Evolutionary conservation across 2,113 vertebrate species (phyloP), one percentile per base, ranked within the genome.

Genomic region (Cryptoleucopteryx plumbea): DNA sequence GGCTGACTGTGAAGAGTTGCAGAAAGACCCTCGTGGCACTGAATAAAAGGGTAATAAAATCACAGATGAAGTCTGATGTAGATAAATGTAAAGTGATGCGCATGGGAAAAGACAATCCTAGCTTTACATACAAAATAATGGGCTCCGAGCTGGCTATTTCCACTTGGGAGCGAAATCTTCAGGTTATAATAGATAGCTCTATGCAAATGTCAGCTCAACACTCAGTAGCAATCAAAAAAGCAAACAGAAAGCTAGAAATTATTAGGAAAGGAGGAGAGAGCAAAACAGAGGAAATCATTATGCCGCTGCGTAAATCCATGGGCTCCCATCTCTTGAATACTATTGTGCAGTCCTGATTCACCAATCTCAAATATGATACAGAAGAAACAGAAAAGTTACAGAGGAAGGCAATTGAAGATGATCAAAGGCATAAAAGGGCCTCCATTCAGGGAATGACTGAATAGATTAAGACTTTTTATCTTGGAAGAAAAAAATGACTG

Each of bases 391-490:
- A 82, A 81, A 86, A 92, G 91, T 83, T 96, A 94, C 66, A 91
- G 91, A 82, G 70, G 74, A 87, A 96, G 43, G 82, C 89, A 96
- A 85, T 68, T 96, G 84, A 93, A 91, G 89, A 91, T 93, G 95
- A 96, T 96, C 93, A 96, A 95, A 95, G 77, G 82, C 68, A 93
- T 85, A 75, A 93, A 96, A 94, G 70, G 68, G 63, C 52, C 65
- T 91, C 89, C 81, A 94, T 96, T 96, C 86, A 85, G 56, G 42
- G 83, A 82, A 84, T 36, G 84, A 56, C 81, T 91, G 86, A 93
- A 95, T 87, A 93, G 91, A 93, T 93, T 89, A 95, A 89, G 89
- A 89, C 81, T 84, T 92, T 81, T 95, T 87, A 89, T 87, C 83
- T 78, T 52, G 56, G 77, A 95, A 82, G 77, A 56, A 78, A 90